Percentiles rank a stretch among this genome's conserved stretches.
Conservation (phyloP, 2,888 invertebrate species). For the Oegoconia quadripuncta region DNA sequence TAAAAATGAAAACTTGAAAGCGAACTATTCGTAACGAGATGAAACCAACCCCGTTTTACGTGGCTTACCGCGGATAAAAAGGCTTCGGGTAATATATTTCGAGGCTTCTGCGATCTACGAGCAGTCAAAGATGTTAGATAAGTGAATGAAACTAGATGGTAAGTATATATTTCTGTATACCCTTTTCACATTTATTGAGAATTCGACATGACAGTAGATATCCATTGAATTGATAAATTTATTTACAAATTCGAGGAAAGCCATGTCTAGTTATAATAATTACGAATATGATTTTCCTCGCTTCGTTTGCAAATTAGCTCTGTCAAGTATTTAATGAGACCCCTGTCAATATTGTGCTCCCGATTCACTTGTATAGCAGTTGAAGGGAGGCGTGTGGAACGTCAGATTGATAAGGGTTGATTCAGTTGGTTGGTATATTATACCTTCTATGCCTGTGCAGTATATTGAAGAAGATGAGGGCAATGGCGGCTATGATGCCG, state of each 20-base stretch:
- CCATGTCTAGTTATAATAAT: too few relatives aligned
- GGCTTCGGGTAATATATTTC: conserved; percentile 8
- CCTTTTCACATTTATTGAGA: too few relatives aligned
- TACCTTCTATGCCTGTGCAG: conserved; percentile 96
- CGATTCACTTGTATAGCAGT: background rate
- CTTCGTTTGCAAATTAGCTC: conserved; percentile 10
- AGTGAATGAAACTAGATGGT: too few relatives aligned
- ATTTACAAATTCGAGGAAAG: too few relatives aligned
- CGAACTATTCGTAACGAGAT: conserved; percentile 13
- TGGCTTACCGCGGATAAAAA: conserved; percentile 7
- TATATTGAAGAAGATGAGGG: conserved; percentile 94
- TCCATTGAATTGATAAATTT: too few relatives aligned
- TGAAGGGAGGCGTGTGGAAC: conserved; percentile 1
- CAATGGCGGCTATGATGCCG: conserved; percentile 91
- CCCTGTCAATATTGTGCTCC: conserved; percentile 29
- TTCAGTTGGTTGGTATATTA: background rate
- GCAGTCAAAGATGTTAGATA: conserved; percentile 6
- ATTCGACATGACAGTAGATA: too few relatives aligned
- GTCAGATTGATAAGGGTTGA: conserved; percentile 10
- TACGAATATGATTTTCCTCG: background rate
- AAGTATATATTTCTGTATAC: too few relatives aligned
- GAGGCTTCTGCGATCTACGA: conserved; percentile 8
- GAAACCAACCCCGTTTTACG: conserved; percentile 9
- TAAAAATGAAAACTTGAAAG: conserved; percentile 23
- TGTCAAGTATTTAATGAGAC: conserved; percentile 24